phyloP scores from a whole-genome alignment of 2,888 invertebrate genomes.

The Gymnoscelis rufifasciata region DNA sequence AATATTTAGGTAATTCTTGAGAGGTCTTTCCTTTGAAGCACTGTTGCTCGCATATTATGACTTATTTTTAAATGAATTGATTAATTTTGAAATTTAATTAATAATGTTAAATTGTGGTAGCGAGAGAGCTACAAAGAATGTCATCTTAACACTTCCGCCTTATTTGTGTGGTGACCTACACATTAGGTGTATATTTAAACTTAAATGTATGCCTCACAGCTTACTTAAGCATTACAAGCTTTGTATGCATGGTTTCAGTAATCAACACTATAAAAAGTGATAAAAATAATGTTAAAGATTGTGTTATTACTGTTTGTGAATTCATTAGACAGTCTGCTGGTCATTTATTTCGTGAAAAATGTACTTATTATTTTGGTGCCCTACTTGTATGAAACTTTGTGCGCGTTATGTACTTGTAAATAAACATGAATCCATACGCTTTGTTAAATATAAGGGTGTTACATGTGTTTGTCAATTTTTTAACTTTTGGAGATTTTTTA shows the following conservation, averaged over 20 bases:
- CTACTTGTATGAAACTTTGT: conserved; percentile 66
- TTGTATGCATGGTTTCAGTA: conserved; percentile 2
- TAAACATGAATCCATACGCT: conserved; percentile 77
- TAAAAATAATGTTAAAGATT: too few relatives aligned
- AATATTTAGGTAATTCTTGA: conserved; percentile 53
- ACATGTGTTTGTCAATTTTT: conserved; percentile 75
- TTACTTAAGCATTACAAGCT: conserved; percentile 29
- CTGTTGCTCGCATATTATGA: background rate
- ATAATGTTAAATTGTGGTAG: background rate
- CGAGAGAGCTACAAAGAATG: background rate
- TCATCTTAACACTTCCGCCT: conserved; percentile 64
- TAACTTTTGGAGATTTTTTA: conserved; percentile 66
- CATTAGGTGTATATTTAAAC: conserved; percentile 21
- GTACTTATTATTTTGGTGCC: conserved; percentile 74
- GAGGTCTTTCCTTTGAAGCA: background rate
- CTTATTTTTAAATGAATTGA: too few relatives aligned
- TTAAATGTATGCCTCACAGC: conserved; percentile 29
- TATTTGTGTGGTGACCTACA: conserved; percentile 55
- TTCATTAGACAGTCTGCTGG: conserved; percentile 35
- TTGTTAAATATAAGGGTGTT: conserved; percentile 75
- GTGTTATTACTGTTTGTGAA: background rate
- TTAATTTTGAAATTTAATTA: background rate
- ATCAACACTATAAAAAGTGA: too few relatives aligned
- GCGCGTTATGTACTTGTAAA: conserved; percentile 67
- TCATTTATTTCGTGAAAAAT: conserved; percentile 38